Evolutionary conservation across 2,888 invertebrate genomes (phyloP), one percentile per base, ranked within the genome.

Genomic region (Coelopa pilipes): DNA sequence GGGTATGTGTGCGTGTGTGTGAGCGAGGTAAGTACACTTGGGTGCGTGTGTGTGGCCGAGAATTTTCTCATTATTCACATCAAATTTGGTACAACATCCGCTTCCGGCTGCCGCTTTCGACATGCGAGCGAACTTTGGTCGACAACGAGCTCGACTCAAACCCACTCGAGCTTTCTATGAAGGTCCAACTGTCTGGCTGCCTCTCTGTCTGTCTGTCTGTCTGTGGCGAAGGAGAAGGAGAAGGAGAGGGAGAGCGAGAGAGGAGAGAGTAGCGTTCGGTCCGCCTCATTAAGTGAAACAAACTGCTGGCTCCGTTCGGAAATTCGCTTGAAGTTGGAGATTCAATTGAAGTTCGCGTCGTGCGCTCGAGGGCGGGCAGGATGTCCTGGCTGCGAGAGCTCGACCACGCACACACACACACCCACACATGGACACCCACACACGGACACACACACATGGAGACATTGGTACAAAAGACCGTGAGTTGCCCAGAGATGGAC

Each of bases 61-160:
- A 53, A 73, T 68, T 63, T 68, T 68, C 72, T 74, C 76, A 76
- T 76, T 73, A 76, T 74, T 74, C 72, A 57, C 62, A 72, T 66
- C 70, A 70, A 76, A 72, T 67, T 70, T 72, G 63, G 71, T 69
- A 70, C 70, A 68, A 72, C 74, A 72, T 76, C 76, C 76, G 72
- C 60, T 76, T 76, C 76, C 74, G 34, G 34, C 7, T 34, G 4
- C 34, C 34, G 34, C 2, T 34, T 34, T 34, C 71, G 59, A 73
- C 66, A 59, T 47, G 46, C 50, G 60, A 4, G 10, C 19, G 13
- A 66, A 66, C 49, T 50, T 50, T 66, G n/a, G 49, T 19, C 66
- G 24, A 49, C 17, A 15, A 24, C 50, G 50, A 24, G 17, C 24
- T 21, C 24, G 21, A 21, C n/a, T 46, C 15, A 15, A 15, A 63